A percentile compares a stretch with the other conserved stretches of the same genome.
These are phyloP conservation scores for Mandrillus leucophaeus DNA, from an alignment of 2,113 vertebrate species.

Conservation along the genomic window DNA sequence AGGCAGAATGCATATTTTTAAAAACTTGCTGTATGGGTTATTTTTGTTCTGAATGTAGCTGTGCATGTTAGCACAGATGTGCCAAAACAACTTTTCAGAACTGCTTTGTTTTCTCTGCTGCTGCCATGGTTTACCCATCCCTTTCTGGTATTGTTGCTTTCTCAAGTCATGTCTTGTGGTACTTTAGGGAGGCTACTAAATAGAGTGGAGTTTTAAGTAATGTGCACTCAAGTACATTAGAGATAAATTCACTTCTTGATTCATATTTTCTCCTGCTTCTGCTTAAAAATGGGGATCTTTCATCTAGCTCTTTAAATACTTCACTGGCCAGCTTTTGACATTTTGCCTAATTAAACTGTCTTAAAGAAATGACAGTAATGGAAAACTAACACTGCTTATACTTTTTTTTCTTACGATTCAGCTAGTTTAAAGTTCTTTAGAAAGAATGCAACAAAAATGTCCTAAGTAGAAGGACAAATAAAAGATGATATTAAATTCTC, in stretches of 20 bases:
- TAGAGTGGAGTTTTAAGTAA: not conserved
- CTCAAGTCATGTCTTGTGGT: not conserved
- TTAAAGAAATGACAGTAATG: not conserved
- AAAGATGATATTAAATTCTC: not conserved
- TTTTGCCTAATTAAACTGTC: not conserved
- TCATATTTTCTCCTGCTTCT: not conserved
- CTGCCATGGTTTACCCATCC: not conserved
- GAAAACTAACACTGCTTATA: not conserved
- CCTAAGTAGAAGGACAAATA: not conserved
- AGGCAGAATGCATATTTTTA: not conserved
- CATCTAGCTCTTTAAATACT: not conserved
- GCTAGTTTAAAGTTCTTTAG: not conserved
- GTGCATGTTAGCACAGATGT: not conserved
- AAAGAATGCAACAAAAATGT: not conserved
- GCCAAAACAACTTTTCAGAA: not conserved
- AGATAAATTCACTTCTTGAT: not conserved
- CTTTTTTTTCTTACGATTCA: not conserved
- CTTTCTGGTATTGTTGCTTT: fast-evolving
- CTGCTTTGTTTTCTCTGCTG: not conserved
- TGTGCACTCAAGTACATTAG: not conserved
- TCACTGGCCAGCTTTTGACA: not conserved
- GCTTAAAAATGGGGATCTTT: not conserved
- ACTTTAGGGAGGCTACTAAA: not conserved
- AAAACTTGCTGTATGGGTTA: not conserved
- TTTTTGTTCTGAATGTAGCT: not conserved